Percentiles rank a stretch among this genome's conserved stretches.
These are phyloP conservation scores for Lasioglossum calceatum DNA, from an alignment of 2,888 invertebrate genomes.

Conservation along the genomic window DNA sequence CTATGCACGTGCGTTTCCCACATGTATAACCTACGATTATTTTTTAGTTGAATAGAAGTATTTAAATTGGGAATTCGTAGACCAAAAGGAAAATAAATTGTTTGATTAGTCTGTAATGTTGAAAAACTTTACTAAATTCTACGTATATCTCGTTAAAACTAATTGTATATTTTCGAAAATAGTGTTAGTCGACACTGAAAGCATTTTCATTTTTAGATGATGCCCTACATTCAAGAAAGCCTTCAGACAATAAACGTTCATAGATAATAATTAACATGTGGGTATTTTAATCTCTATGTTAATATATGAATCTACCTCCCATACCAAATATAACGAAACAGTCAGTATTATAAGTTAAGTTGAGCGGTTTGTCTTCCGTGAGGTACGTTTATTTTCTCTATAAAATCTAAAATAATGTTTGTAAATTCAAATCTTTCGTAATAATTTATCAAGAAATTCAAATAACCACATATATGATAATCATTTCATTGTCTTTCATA, in stretches of 20 bases:
- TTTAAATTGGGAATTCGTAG: neutral
- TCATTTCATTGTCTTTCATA: neutral
- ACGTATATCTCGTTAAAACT: neutral
- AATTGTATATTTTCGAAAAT: neutral
- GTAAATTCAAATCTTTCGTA: slow-evolving; percentile 4
- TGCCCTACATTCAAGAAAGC: slow-evolving; percentile 17
- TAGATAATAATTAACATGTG: slow-evolving; percentile 43
- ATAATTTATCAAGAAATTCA: neutral
- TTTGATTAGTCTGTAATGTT: neutral
- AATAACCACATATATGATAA: neutral
- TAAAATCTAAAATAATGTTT: neutral
- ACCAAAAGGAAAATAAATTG: neutral
- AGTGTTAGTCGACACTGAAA: neutral
- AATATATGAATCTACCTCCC: slow-evolving; percentile 11
- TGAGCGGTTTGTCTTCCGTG: neutral
- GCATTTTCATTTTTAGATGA: slow-evolving; percentile 35
- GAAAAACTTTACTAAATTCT: neutral
- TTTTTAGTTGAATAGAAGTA: neutral
- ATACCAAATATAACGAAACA: slow-evolving; percentile 10
- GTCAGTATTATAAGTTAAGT: slow-evolving; percentile 28
- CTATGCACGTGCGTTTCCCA: slow-evolving; percentile 40
- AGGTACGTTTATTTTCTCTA: slow-evolving; percentile 23
- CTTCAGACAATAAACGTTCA: slow-evolving; percentile 30
- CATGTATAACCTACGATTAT: slow-evolving; percentile 43
- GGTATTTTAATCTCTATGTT: neutral